Evolutionary conservation across 2,888 invertebrate species (phyloP).

Genomic region (Petrolisthes cinctipes): DNA sequence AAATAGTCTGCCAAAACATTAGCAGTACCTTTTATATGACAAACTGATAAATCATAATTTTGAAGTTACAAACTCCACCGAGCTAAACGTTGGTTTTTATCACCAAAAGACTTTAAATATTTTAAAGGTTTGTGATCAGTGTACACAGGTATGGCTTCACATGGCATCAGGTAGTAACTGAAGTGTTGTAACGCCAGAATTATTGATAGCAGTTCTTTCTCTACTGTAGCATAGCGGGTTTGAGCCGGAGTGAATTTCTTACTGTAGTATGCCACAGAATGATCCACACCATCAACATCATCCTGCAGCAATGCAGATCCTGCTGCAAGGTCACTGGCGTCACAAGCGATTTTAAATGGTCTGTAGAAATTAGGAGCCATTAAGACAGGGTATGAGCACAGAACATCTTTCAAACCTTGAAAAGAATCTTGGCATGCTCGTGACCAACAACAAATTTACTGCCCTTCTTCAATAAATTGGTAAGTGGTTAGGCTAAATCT

Average conservation of each 20-base stretch:
- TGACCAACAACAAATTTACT: not conserved
- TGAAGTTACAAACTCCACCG: not conserved
- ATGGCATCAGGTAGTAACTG: not conserved
- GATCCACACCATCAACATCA: not conserved
- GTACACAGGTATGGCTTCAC: not conserved
- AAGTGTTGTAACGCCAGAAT: not conserved
- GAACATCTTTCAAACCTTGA: not conserved
- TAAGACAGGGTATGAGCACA: not conserved
- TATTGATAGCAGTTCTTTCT: not conserved
- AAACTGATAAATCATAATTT: not conserved
- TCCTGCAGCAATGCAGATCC: not conserved
- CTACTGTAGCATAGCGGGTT: not conserved
- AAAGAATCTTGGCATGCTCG: not conserved
- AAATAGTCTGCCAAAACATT: no score
- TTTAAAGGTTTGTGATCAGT: not conserved
- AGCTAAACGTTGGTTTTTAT: not conserved
- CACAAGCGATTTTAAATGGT: not conserved
- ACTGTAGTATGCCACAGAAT: not conserved
- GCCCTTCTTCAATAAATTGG: not conserved
- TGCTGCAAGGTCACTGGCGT: not conserved
- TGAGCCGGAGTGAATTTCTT: not conserved
- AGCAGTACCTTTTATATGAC: no score
- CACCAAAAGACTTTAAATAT: not conserved
- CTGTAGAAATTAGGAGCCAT: not conserved
- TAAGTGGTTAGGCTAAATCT: not conserved